Evolutionary conservation across 1,140 invertebrate genomes (phyloP), one percentile per base, ranked within the genome.

Genomic region (Leptinotarsa texana): DNA sequence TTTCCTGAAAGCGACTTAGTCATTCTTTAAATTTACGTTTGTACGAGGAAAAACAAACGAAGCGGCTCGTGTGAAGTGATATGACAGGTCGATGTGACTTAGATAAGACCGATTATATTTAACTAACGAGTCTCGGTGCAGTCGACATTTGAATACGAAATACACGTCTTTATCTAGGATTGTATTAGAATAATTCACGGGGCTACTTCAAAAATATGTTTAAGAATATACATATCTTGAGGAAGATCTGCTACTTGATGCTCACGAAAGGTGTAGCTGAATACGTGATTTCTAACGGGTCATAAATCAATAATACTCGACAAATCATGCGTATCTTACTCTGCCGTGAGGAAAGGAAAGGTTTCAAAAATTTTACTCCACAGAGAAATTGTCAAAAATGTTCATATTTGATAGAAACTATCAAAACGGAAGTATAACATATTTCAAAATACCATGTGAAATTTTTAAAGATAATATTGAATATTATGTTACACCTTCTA

Each of bases 81-180:
- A 73, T 73, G 71, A 69, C 75, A 76, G 62, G 67, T 73, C 72
- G 75, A 76, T 76, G 72, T 62, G 66, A 73, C 47, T 57, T 66
- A 76, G 75, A 76, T 73, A 67, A 73, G 75, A 49, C 47, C 66
- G 72, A 76, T 76, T 73, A 73, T 67, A 68, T 72, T 76, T 69
- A 70, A 76, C 75, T 76, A 76, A 76, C 75, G 69, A 76, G 66
- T n/a, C 21, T 33, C 74, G 42, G 71, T 69, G 61, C 42, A 69
- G 49, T 42, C 72, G 63, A 70, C 67, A 73, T 76, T 76, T 76
- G 75, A 76, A 76, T 76, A 76, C 75, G 66, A 73, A 76, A 76
- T 76, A 57, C 62, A 15, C 68, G 15, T 21, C 42, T n/a, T 17
- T 57, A 57, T 57, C 51, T 57, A 57, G 51, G 51, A 57, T 57